A percentile compares a stretch with the other conserved stretches of the same genome.
Evolutionary conservation across 1,140 invertebrate species (phyloP).

Genomic region (Bilobella aurantiaca): DNA sequence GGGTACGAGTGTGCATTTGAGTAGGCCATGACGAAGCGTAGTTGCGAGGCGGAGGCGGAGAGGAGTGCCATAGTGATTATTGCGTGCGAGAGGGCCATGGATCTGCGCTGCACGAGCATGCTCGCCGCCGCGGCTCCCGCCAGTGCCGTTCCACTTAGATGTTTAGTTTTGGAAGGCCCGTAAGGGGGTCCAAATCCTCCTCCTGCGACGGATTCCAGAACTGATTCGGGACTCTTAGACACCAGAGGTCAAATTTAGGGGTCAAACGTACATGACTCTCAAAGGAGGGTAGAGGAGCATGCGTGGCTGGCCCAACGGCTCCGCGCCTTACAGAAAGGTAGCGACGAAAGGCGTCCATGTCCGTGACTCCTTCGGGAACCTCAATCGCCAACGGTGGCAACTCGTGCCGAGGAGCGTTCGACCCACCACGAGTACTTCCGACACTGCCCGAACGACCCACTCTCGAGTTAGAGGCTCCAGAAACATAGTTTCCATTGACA

Average conservation of each 20-base stretch:
- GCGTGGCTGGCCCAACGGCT: not conserved
- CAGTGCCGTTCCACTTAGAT: not conserved
- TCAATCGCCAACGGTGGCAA: slow-evolving; percentile 28
- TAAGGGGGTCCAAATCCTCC: not conserved
- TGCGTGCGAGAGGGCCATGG: slow-evolving; percentile 24
- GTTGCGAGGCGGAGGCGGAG: slow-evolving; percentile 31
- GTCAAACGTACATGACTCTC: not conserved
- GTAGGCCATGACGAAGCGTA: slow-evolving; percentile 29
- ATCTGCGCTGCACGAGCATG: slow-evolving; percentile 11
- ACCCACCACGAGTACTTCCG: not conserved
- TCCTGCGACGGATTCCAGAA: slow-evolving; percentile 12
- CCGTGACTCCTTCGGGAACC: slow-evolving; percentile 26
- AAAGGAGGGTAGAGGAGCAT: not conserved
- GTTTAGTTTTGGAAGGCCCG: not conserved
- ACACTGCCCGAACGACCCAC: not conserved
- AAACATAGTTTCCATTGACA: not conserved
- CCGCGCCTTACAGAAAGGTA: slow-evolving; percentile 33
- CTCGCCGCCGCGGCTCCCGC: not conserved
- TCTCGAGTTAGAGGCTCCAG: not conserved
- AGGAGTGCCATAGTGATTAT: slow-evolving; percentile 33
- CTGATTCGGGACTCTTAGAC: not conserved
- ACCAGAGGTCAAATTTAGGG: not conserved
- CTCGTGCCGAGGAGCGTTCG: slow-evolving; percentile 1
- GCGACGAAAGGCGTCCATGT: slow-evolving; percentile 29
- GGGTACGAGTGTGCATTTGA: slow-evolving; percentile 30